These are phyloP conservation scores for Galaxea fascicularis DNA, from an alignment of 92 coral and sea anemone genomes.

Conservation along the genomic window DNA sequence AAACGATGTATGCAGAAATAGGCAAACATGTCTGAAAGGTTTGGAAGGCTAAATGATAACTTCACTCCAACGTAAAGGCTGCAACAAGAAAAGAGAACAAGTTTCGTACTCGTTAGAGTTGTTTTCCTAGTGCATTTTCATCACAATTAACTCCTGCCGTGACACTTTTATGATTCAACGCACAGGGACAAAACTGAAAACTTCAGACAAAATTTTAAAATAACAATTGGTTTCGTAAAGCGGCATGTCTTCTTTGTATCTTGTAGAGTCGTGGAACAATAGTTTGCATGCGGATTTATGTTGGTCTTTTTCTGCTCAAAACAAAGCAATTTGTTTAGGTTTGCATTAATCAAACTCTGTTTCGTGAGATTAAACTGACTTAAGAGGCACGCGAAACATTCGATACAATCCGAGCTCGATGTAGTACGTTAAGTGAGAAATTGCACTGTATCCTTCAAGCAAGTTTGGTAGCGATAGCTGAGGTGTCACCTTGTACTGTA, in stretches of 20 bases:
- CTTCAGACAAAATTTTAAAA: slow-evolving; percentile 29
- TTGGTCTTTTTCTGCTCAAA: not conserved
- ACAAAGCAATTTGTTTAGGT: slow-evolving; percentile 2
- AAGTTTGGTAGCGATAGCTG: not conserved
- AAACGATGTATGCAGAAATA: slow-evolving; percentile 14
- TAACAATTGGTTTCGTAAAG: not conserved
- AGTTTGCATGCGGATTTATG: not conserved
- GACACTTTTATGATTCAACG: slow-evolving; percentile 18
- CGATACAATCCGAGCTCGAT: not conserved
- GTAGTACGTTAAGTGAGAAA: not conserved
- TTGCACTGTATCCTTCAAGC: not conserved
- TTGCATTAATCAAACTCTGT: slow-evolving; percentile 4
- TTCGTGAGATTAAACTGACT: not conserved
- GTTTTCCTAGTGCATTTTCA: slow-evolving; percentile 5
- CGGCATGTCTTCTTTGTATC: not conserved
- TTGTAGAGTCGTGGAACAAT: not conserved
- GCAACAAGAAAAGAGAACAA: not conserved
- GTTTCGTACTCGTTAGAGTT: not conserved
- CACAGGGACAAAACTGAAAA: slow-evolving; percentile 32
- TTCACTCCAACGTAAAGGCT: not conserved
- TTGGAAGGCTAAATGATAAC: not conserved
- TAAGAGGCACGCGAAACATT: not conserved
- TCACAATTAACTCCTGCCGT: slow-evolving; percentile 25
- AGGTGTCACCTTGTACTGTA: not conserved
- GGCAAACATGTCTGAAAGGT: slow-evolving; percentile 9